These are phyloP conservation scores for Sebastes minor DNA, from an alignment of 2,797 vertebrate species.

Conservation along the genomic window DNA sequence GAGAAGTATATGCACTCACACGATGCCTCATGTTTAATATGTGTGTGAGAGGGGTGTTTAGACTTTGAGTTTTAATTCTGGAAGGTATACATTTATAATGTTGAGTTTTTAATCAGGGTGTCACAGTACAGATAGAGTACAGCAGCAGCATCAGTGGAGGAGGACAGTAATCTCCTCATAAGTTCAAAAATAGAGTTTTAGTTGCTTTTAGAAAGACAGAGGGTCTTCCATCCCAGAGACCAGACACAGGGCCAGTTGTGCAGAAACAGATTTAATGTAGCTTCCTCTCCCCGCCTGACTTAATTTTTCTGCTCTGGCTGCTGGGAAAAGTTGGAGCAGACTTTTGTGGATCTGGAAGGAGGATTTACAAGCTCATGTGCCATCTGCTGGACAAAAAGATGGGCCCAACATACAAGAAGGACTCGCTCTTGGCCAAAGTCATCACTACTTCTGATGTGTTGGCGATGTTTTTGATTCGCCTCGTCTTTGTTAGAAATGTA, in stretches of 20 bases:
- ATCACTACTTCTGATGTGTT: slow-evolving; percentile 1
- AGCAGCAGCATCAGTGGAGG: background rate
- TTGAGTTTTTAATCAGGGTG: background rate
- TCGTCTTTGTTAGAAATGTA: background rate
- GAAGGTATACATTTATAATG: background rate
- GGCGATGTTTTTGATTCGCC: background rate
- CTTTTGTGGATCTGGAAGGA: slow-evolving; percentile 23
- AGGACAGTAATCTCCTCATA: background rate
- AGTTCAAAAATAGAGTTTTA: slow-evolving; percentile 40
- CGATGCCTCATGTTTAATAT: slow-evolving; percentile 3
- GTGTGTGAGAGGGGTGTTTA: background rate
- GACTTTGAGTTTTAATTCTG: background rate
- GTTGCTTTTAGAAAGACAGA: slow-evolving; percentile 49
- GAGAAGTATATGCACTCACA: slow-evolving; percentile 5
- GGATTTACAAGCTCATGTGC: slow-evolving; percentile 53
- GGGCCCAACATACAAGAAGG: background rate
- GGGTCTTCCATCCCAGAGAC: slow-evolving; percentile 73
- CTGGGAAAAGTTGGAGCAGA: slow-evolving; percentile 72
- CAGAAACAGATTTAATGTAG: slow-evolving; percentile 89
- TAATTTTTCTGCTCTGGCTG: slow-evolving; percentile 80
- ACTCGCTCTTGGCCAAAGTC: slow-evolving; percentile 25
- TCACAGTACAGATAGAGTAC: background rate
- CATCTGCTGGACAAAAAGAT: slow-evolving; percentile 65
- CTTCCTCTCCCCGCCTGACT: slow-evolving; percentile 88
- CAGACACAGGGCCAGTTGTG: slow-evolving; percentile 86